These are phyloP conservation scores for Harpalus rufipes DNA, from an alignment of 2,888 invertebrate species.

Conservation along the genomic window DNA sequence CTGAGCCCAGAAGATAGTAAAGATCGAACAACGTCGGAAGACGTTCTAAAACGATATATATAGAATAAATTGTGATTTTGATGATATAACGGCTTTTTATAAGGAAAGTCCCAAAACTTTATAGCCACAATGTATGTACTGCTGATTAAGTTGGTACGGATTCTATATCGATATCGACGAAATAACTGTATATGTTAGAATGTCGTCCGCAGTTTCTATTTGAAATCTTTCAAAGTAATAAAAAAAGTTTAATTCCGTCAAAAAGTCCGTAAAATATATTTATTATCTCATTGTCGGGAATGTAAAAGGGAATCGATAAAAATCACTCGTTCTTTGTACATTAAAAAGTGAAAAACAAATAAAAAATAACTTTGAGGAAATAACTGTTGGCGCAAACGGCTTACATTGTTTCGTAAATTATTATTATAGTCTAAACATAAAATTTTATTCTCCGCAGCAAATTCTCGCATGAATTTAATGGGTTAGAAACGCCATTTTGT, in stretches of 20 bases:
- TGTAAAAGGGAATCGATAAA: neutral
- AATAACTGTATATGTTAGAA: neutral
- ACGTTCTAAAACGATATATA: no score
- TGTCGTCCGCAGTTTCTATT: neutral
- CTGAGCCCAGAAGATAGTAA: no score
- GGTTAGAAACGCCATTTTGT: slow-evolving; percentile 36
- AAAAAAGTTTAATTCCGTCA: slow-evolving; percentile 1
- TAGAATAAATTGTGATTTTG: no score
- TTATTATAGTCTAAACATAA: slow-evolving; percentile 39
- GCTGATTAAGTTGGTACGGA: no score
- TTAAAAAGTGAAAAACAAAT: slow-evolving; percentile 4
- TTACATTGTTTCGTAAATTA: slow-evolving; percentile 37
- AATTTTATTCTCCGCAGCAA: slow-evolving; percentile 33
- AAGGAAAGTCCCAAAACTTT: no score
- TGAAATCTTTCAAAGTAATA: neutral
- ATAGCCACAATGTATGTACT: no score
- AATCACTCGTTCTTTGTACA: slow-evolving; percentile 2
- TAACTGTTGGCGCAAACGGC: slow-evolving; percentile 3
- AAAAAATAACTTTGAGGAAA: slow-evolving; percentile 6
- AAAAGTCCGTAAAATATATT: slow-evolving; percentile 1
- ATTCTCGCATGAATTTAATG: slow-evolving; percentile 47
- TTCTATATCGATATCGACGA: neutral
- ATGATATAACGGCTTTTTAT: no score
- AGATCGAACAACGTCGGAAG: no score
- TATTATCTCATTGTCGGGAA: neutral